These are phyloP conservation scores for Conus betulinus DNA, from an alignment of 1,140 invertebrate genomes.

Conservation along the genomic window DNA sequence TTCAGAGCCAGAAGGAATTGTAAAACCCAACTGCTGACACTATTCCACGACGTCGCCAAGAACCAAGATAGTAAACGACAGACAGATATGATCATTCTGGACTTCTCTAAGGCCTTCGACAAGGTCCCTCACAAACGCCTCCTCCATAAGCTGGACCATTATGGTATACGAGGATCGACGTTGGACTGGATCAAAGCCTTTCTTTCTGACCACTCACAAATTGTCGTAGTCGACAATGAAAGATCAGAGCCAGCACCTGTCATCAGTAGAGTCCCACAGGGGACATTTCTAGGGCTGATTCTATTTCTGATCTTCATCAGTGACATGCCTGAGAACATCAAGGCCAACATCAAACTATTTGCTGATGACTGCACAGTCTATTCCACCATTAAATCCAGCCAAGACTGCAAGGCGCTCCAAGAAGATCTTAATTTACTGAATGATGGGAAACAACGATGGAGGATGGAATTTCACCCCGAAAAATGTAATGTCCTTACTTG, in stretches of 20 bases:
- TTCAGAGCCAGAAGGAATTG: too few species aligned
- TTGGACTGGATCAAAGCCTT: too few species aligned
- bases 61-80: too few species aligned
- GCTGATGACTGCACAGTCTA: slow-evolving; percentile 45
- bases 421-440: slow-evolving; percentile 40
- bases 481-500: slow-evolving; percentile 41
- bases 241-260: not conserved
- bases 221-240: not conserved
- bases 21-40: too few species aligned
- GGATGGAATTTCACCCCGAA: slow-evolving; percentile 41
- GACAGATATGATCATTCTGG: not conserved
- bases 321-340: slow-evolving; percentile 41
- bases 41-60: too few species aligned
- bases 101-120: not conserved
- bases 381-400: not conserved
- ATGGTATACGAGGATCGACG: not conserved
- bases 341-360: slow-evolving; percentile 39
- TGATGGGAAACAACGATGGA: slow-evolving; percentile 35
- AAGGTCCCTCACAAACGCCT: not conserved
- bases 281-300: not conserved
- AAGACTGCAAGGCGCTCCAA: not conserved
- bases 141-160: slow-evolving; percentile 4
- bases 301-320: slow-evolving; percentile 38
- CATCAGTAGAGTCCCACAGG: not conserved
- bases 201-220: not conserved